These are phyloP conservation scores for Carposina sasakii DNA, from an alignment of 1,140 invertebrate genomes.

Conservation along the genomic window DNA sequence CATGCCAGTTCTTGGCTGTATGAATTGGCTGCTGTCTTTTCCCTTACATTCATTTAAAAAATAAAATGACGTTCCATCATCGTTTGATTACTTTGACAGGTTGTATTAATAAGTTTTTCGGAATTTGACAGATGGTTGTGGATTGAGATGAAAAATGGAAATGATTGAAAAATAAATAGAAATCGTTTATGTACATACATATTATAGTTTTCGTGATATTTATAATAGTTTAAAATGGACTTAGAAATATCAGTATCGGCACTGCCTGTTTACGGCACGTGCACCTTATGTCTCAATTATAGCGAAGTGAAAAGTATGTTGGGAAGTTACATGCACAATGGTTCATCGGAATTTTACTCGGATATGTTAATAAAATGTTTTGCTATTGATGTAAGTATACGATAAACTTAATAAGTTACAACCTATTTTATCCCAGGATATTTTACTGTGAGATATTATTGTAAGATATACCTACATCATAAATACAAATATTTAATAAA, in stretches of 20 bases:
- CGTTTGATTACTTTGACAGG: too few relatives aligned
- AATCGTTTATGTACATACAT: too few relatives aligned
- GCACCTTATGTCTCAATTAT: slow-evolving; percentile 53
- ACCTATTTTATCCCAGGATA: neutral
- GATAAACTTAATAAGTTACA: neutral
- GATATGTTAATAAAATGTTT: slow-evolving; percentile 55
- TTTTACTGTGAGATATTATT: neutral
- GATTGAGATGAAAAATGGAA: too few relatives aligned
- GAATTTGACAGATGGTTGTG: too few relatives aligned
- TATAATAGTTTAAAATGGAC: slow-evolving; percentile 32
- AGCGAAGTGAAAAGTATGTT: slow-evolving; percentile 59
- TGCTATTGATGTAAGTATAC: slow-evolving; percentile 52
- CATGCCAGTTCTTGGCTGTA: too few relatives aligned
- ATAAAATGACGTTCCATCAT: too few relatives aligned
- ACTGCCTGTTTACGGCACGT: slow-evolving; percentile 48
- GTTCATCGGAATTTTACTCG: slow-evolving; percentile 35
- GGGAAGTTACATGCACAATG: slow-evolving; percentile 31
- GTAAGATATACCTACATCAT: neutral
- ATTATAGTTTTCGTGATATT: too few relatives aligned
- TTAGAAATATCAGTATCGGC: slow-evolving; percentile 50
- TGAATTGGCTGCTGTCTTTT: too few relatives aligned
- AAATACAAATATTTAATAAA: neutral
- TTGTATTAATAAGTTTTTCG: too few relatives aligned
- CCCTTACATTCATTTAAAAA: too few relatives aligned
- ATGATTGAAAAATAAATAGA: too few relatives aligned